These are phyloP conservation scores for Alviniconcha marisindica DNA, from an alignment of 1,140 invertebrate species.

Conservation along the genomic window DNA sequence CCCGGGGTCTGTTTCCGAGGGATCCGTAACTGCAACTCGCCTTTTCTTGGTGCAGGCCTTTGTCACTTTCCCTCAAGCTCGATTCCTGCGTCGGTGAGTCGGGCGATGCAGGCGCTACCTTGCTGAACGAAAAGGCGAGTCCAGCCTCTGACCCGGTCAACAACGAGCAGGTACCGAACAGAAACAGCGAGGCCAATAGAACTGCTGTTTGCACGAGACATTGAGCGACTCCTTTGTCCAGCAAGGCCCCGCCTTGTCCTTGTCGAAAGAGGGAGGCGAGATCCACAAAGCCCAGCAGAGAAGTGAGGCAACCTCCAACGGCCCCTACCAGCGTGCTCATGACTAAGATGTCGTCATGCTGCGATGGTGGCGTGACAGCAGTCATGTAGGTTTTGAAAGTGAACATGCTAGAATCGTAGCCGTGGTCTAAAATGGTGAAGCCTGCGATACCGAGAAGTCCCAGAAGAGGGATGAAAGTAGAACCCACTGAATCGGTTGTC, in stretches of 20 bases:
- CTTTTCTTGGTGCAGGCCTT: too few relatives aligned
- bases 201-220: conserved; percentile 11
- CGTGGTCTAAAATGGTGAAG: conserved; percentile 2
- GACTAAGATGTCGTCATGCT: conserved; percentile 19
- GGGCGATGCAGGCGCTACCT: too few relatives aligned
- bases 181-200: neutral
- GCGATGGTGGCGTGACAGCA: conserved; percentile 25
- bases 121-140: too few relatives aligned
- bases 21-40: too few relatives aligned
- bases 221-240: conserved; percentile 27
- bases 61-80: too few relatives aligned
- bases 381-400: conserved; percentile 29
- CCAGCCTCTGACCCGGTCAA: conserved; percentile 22
- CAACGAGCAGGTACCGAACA: conserved; percentile 1
- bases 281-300: conserved; percentile 26
- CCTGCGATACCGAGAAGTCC: conserved; percentile 28
- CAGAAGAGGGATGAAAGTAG: neutral
- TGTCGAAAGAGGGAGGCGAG: neutral
- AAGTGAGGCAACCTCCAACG: conserved; percentile 28
- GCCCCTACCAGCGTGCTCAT: conserved; percentile 24
- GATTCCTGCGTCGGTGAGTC: too few relatives aligned
- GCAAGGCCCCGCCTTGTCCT: neutral
- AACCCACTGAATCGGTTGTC: neutral
- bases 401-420: conserved; percentile 30
- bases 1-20: too few relatives aligned